Percentiles rank a stretch among this genome's conserved stretches.
Evolutionary conservation across 1,140 invertebrate genomes (phyloP).

Genomic region (Drosophila setifemur): DNA sequence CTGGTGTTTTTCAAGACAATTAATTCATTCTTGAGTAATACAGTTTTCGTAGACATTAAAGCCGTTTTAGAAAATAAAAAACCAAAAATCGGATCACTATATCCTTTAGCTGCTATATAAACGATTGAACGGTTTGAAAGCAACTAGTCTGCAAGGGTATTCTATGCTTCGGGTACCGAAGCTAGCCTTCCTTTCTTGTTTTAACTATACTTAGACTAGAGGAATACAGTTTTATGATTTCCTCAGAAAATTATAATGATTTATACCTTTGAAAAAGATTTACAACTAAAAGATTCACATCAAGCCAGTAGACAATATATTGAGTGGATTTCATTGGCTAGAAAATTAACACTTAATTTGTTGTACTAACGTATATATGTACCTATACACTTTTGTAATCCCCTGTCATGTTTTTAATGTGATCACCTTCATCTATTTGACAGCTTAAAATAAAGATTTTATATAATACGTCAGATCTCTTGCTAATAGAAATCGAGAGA

Average conservation of each 20-base stretch:
- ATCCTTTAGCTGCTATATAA: too few species aligned
- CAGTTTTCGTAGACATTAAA: too few species aligned
- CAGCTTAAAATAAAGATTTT: background rate
- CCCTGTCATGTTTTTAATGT: conserved; percentile 10
- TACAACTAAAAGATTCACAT: background rate
- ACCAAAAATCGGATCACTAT: too few species aligned
- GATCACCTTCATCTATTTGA: background rate
- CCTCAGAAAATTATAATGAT: conserved; percentile 1
- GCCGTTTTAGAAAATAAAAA: too few species aligned
- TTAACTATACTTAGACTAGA: too few species aligned
- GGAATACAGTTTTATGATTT: too few species aligned
- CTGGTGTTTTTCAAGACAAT: too few species aligned
- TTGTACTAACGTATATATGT: background rate
- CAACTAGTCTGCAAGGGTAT: too few species aligned
- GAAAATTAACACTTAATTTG: background rate
- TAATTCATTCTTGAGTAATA: too few species aligned
- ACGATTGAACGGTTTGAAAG: too few species aligned
- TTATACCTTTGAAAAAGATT: conserved; percentile 1
- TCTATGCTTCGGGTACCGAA: too few species aligned
- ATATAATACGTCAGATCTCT: conserved; percentile 1
- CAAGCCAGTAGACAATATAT: background rate
- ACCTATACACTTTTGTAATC: background rate
- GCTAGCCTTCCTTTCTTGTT: too few species aligned
- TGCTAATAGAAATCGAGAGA: background rate
- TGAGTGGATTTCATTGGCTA: background rate